phyloP scores from a whole-genome alignment of 2,888 invertebrate genomes.

The Pammene fasciana region DNA sequence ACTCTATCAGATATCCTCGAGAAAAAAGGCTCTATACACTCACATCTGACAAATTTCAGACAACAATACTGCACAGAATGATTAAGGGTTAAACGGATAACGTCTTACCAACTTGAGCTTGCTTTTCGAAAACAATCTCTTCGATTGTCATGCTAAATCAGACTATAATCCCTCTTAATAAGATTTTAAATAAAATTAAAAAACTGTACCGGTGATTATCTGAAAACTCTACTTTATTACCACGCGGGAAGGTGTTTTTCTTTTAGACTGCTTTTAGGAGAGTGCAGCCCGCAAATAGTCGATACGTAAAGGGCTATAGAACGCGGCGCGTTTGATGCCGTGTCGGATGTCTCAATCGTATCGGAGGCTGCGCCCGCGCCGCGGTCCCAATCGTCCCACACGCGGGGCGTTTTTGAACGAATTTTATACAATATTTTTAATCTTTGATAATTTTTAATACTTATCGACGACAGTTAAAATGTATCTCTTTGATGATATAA shows the following conservation, averaged over 20 bases:
- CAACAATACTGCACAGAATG: slow-evolving; percentile 72
- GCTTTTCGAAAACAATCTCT: slow-evolving; percentile 39
- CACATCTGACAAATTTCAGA: slow-evolving; percentile 79
- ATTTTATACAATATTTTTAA: slow-evolving; percentile 39
- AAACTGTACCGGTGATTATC: not conserved
- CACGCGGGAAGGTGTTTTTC: not conserved
- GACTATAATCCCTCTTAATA: slow-evolving; percentile 46
- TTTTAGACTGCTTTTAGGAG: slow-evolving; percentile 41
- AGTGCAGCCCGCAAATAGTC: slow-evolving; percentile 56
- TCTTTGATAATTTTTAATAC: slow-evolving; percentile 35
- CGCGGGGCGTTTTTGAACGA: slow-evolving; percentile 49
- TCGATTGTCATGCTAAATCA: slow-evolving; percentile 41
- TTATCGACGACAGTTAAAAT: slow-evolving; percentile 18
- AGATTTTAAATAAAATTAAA: slow-evolving; percentile 25
- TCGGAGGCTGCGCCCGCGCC: slow-evolving; percentile 50
- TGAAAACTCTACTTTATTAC: slow-evolving; percentile 7
- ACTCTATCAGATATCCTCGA: slow-evolving; percentile 67
- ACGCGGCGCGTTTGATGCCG: slow-evolving; percentile 76
- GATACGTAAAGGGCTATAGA: slow-evolving; percentile 72
- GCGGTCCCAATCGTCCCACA: slow-evolving; percentile 56
- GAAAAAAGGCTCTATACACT: slow-evolving; percentile 63
- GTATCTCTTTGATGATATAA: slow-evolving; percentile 21
- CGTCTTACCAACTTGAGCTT: slow-evolving; percentile 53
- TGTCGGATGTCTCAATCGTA: slow-evolving; percentile 80
- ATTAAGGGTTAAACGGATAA: slow-evolving; percentile 78